phyloP scores from a whole-genome alignment of 2,888 invertebrate species.

The Clistopyga incitator region DNA sequence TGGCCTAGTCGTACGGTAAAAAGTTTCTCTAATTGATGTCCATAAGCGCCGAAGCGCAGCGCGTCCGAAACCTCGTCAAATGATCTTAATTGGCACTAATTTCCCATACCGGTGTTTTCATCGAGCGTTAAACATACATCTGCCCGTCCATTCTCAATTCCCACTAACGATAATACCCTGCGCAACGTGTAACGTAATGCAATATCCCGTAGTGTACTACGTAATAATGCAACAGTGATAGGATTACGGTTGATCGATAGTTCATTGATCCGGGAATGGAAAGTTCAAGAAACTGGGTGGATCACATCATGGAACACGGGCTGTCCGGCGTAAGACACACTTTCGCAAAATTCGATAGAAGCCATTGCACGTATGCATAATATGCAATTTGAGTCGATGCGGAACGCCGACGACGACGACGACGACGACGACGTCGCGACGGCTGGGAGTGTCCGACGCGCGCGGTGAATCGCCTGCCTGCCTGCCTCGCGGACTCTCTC shows the following conservation, averaged over 20 bases:
- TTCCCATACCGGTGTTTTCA: not conserved
- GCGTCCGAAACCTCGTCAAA: too few species aligned
- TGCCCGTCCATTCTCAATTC: slow-evolving; percentile 2
- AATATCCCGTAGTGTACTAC: slow-evolving; percentile 34
- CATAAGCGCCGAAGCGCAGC: too few species aligned
- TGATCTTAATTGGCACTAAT: too few species aligned
- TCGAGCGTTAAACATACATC: slow-evolving; percentile 2
- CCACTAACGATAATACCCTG: slow-evolving; percentile 7
- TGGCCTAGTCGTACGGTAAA: too few species aligned
- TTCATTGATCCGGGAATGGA: slow-evolving; percentile 58
- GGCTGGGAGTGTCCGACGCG: slow-evolving; percentile 51
- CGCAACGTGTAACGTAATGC: slow-evolving; percentile 36
- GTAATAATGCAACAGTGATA: slow-evolving; percentile 41
- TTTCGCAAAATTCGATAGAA: slow-evolving; percentile 6
- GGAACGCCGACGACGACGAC: slow-evolving; percentile 19
- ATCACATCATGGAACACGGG: not conserved
- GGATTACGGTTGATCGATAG: slow-evolving; percentile 28
- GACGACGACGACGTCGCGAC: slow-evolving; percentile 28
- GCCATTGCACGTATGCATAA: not conserved
- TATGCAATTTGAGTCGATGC: slow-evolving; percentile 8
- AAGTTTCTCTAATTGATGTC: too few species aligned
- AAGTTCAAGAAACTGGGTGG: slow-evolving; percentile 47
- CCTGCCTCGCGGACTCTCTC: slow-evolving; percentile 20
- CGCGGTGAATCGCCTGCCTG: slow-evolving; percentile 35
- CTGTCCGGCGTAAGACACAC: not conserved